Evolutionary conservation across 2,888 invertebrate genomes (phyloP).

Genomic region (Eristalinus sepulchralis): DNA sequence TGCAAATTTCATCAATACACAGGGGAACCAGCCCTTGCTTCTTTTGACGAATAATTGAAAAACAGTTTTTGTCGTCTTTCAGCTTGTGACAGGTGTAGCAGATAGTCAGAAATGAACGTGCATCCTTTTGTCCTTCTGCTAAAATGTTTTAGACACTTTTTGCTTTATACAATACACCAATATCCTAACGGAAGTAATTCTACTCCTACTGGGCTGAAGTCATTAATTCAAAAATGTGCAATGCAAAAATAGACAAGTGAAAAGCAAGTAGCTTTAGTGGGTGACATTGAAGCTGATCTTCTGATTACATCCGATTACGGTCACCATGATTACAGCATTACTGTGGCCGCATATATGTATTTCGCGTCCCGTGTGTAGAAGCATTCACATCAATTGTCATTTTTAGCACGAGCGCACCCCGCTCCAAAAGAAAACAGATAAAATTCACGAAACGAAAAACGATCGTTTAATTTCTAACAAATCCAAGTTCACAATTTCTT

Average conservation of each 20-base stretch:
- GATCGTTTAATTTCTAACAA: slow-evolving; percentile 57
- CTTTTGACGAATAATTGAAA: too few species aligned
- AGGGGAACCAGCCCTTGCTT: too few species aligned
- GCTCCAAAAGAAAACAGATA: slow-evolving; percentile 12
- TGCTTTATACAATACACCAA: too few species aligned
- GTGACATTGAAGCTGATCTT: slow-evolving; percentile 23
- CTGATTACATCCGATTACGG: slow-evolving; percentile 51
- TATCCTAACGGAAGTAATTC: too few species aligned
- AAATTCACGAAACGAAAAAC: slow-evolving; percentile 35
- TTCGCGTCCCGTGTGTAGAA: background rate
- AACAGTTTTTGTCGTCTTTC: too few species aligned
- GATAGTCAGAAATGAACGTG: too few species aligned
- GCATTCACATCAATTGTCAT: slow-evolving; percentile 14
- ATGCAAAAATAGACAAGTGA: background rate
- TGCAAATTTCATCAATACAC: too few species aligned
- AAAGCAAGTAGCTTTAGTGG: slow-evolving; percentile 18
- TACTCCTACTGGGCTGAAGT: background rate
- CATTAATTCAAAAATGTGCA: background rate
- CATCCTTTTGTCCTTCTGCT: background rate
- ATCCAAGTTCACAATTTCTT: slow-evolving; percentile 44
- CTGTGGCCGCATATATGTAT: slow-evolving; percentile 10
- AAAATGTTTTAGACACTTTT: background rate
- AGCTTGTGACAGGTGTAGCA: too few species aligned
- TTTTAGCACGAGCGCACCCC: slow-evolving; percentile 20
- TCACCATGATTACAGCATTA: slow-evolving; percentile 45